Evolutionary conservation across 2,113 vertebrate species (phyloP).

Genomic region (Taurulus bubalis): DNA sequence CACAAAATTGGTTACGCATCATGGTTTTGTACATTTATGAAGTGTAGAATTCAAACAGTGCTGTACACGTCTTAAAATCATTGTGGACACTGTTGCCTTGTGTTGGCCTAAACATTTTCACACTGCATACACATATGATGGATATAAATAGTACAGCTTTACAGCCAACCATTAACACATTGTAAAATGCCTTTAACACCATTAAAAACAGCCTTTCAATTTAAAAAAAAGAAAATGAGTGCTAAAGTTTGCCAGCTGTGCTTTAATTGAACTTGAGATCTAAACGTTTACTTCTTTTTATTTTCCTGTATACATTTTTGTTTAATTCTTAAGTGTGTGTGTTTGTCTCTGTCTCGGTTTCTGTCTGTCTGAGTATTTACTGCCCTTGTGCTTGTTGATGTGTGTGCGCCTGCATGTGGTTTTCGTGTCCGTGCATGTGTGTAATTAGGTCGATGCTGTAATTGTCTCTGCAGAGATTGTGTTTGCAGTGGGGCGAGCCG

Average conservation of each 20-base stretch:
- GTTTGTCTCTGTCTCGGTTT: neutral
- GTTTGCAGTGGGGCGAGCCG: slow-evolving; percentile 51
- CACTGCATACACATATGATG: neutral
- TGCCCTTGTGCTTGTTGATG: slow-evolving; percentile 10
- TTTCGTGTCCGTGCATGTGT: slow-evolving; percentile 43
- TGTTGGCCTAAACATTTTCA: neutral
- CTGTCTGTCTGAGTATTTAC: neutral
- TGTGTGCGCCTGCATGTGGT: slow-evolving; percentile 31
- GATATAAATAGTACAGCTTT: neutral
- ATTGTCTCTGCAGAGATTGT: slow-evolving; percentile 68
- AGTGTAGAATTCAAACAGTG: neutral
- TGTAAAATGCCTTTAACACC: neutral
- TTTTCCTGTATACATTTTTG: slow-evolving; percentile 46
- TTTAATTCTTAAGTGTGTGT: slow-evolving; percentile 32
- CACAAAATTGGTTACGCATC: neutral
- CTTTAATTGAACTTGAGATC: slow-evolving; percentile 36
- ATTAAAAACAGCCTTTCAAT: neutral
- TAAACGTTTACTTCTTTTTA: slow-evolving; percentile 25
- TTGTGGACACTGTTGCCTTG: neutral
- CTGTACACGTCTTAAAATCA: neutral
- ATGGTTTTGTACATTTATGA: neutral
- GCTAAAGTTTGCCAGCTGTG: neutral
- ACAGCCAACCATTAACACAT: neutral
- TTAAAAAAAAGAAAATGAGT: slow-evolving; percentile 9
- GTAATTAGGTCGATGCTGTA: slow-evolving; percentile 74